Evolutionary conservation across 2,888 invertebrate species (phyloP).

Genomic region (Rotaria magnacalcarata): DNA sequence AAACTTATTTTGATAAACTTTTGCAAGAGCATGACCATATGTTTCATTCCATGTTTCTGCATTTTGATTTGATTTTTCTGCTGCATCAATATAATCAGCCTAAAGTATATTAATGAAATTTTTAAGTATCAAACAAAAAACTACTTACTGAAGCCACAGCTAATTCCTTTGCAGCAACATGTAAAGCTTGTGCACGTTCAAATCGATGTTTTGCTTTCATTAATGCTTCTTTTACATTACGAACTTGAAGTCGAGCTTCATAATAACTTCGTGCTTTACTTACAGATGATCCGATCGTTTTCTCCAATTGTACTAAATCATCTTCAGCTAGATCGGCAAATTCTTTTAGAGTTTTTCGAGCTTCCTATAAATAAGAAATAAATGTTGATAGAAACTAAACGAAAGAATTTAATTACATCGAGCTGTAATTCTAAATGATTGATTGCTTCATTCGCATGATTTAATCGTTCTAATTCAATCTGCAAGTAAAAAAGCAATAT

Average conservation of each 20-base stretch:
- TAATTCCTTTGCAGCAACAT: constrained; percentile 43
- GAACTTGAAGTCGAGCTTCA: constrained; percentile 40
- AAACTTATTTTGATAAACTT: background rate
- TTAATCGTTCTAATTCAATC: constrained; percentile 44
- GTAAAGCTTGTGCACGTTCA: constrained; percentile 40
- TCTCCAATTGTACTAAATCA: constrained; percentile 33
- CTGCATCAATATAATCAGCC: constrained; percentile 35
- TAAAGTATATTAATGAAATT: background rate
- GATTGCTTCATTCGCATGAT: constrained; percentile 44
- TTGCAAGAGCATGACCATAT: constrained; percentile 2
- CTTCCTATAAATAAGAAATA: background rate
- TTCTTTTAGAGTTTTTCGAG: constrained; percentile 33
- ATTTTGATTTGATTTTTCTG: background rate
- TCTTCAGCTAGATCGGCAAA: constrained; percentile 6
- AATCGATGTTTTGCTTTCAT: constrained; percentile 39
- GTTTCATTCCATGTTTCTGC: background rate
- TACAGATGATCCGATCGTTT: constrained; percentile 39
- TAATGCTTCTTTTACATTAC: constrained; percentile 19
- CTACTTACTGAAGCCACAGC: background rate
- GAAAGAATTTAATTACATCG: background rate
- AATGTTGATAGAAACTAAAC: no score
- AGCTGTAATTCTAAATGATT: constrained; percentile 44
- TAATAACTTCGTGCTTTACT: constrained; percentile 42
- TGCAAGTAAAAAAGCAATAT: background rate
- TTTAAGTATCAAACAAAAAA: background rate